Base-by-base conservation (phyloP, 2,113 vertebrate genomes). In the Anhinga anhinga region DNA sequence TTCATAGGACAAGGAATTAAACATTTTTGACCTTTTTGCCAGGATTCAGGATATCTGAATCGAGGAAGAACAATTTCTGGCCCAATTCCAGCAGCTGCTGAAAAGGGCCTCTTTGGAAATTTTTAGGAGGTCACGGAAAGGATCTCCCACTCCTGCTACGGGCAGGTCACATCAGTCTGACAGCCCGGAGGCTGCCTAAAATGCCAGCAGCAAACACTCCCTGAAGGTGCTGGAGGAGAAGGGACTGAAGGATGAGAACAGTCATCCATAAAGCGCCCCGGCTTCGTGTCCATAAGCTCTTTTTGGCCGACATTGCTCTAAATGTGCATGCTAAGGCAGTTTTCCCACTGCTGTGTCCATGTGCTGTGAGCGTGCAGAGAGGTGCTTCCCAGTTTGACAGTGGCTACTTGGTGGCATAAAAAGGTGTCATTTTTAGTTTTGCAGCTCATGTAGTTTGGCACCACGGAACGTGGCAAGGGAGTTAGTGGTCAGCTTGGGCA, bases 271-370 rank as follows among this genome's bases (percentile, higher is more conserved):
- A 6, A 7, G 50, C 53, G 18, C 34, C n/a, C 23, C 58, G 61
- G 18, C 27, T 67, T 3, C 1, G 3, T 26, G 45, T 71, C 76
- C 1, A 0, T n/a, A n/a, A 80, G 58, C 17, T 40, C 21, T 16
- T 66, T 78, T 50, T n/a, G 52, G 52, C 58, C 1, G 0, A 49
- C 26, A 0, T 53, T 25, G 16, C 45, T 71, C 11, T 47, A 23
- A 56, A 9, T 11, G 34, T 2, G 1, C n/a, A 29, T 0, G 0
- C 34, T 17, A 13, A 13, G 45, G 32, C 52, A 19, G 45, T 47
- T 71, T 78, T 55, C 52, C 70, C 32, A 38, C 45, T 1, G 2
- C 40, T 23, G 30, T 8, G 9, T 16, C 38, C 27, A 9, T 36
- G 23, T 36, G 71, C 71, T 8, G 34, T 0, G 9, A 26, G 44